These are phyloP conservation scores for Apocrypta bakeri DNA, from an alignment of 1,140 invertebrate genomes.

Conservation along the genomic window DNA sequence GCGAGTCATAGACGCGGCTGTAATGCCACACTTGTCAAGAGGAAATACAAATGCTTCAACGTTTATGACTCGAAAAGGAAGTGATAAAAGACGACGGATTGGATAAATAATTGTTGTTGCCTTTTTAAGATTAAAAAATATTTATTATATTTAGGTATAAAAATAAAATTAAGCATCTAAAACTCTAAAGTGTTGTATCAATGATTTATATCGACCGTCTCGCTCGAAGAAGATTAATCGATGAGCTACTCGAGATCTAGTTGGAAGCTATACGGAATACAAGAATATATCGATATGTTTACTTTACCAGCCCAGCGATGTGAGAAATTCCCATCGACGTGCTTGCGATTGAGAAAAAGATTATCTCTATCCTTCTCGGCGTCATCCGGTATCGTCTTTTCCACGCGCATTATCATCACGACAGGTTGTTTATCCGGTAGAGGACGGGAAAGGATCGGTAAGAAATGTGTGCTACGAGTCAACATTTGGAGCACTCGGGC, in stretches of 20 bases:
- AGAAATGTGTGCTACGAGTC: conserved; percentile 70
- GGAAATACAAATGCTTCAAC: neutral
- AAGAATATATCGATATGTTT: conserved; percentile 18
- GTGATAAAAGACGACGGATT: neutral
- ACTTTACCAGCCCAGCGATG: neutral
- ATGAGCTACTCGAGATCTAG: neutral
- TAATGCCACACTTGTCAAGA: neutral
- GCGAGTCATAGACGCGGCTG: neutral
- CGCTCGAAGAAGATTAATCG: neutral
- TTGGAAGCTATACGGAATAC: neutral
- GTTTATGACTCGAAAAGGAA: neutral
- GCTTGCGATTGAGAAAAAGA: conserved; percentile 23
- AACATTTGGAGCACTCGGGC: conserved; percentile 62
- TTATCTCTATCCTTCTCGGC: neutral
- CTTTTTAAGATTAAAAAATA: neutral
- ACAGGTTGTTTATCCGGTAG: conserved; percentile 69
- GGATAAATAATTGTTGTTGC: neutral
- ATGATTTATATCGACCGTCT: neutral
- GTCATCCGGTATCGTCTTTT: conserved; percentile 47
- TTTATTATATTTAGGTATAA: neutral
- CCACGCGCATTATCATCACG: conserved; percentile 68
- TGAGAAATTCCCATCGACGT: neutral
- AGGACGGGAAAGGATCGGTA: conserved; percentile 61
- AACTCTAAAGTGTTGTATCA: no score
- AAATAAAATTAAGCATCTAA: no score